Evolutionary conservation across 2,797 vertebrate genomes (phyloP).

Genomic region (Halcyon leucocephala): DNA sequence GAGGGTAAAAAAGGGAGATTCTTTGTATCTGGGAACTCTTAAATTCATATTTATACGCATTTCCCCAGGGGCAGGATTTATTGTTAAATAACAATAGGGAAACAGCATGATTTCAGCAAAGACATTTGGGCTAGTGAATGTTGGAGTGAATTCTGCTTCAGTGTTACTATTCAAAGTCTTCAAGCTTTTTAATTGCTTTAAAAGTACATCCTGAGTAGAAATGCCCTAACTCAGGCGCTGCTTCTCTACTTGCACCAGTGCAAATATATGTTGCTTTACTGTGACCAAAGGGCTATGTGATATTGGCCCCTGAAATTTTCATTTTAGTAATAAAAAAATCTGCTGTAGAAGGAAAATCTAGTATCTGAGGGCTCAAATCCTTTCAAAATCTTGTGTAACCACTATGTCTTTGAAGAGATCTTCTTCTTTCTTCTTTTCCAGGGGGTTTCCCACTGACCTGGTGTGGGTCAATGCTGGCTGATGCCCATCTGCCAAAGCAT

Average conservation of each 20-base stretch:
- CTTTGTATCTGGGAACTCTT: conserved; percentile 68
- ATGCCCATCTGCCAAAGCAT: rapidly evolving
- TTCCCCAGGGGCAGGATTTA: conserved; percentile 52
- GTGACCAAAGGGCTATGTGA: rapidly evolving
- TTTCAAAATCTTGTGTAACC: not conserved
- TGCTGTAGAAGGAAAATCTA: not conserved
- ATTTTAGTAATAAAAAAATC: not conserved
- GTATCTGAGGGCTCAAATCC: not conserved
- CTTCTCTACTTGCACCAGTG: not conserved
- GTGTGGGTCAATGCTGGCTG: not conserved
- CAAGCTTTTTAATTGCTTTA: conserved; percentile 3
- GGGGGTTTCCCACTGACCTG: rapidly evolving
- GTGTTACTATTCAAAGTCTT: not conserved
- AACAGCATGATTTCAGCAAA: conserved; percentile 51
- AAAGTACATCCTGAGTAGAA: conserved; percentile 55
- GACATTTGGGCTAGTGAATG: conserved; percentile 58
- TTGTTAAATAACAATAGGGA: conserved; percentile 66
- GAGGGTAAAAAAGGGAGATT: conserved; percentile 48
- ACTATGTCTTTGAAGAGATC: not conserved
- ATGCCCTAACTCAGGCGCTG: not conserved
- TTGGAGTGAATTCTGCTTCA: conserved; percentile 15
- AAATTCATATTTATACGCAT: conserved; percentile 55
- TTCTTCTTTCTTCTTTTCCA: not conserved
- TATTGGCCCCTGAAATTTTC: not conserved
- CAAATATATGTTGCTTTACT: not conserved